Evolutionary conservation across 2,888 invertebrate species (phyloP).

Genomic region (Tiliacea citrago): DNA sequence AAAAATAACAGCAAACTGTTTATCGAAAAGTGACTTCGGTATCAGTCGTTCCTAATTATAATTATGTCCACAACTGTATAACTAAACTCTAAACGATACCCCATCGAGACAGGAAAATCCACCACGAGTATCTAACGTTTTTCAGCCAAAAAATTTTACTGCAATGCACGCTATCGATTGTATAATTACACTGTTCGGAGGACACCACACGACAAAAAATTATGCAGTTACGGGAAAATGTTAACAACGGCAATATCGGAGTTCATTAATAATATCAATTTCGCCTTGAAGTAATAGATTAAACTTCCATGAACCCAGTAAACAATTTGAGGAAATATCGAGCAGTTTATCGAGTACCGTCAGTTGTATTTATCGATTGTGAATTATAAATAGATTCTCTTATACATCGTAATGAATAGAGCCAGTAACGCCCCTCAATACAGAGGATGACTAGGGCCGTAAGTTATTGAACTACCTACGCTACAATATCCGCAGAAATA

Average conservation of each 20-base stretch:
- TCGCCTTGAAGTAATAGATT: slow-evolving; percentile 4
- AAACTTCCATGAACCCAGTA: slow-evolving; percentile 28
- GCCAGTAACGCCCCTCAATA: slow-evolving; percentile 42
- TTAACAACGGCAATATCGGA: slow-evolving; percentile 14
- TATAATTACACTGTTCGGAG: slow-evolving; percentile 44
- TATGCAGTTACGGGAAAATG: slow-evolving; percentile 21
- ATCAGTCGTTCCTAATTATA: too few relatives aligned
- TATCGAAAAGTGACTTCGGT: too few relatives aligned
- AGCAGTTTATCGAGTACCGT: slow-evolving; percentile 17
- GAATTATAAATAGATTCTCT: slow-evolving; percentile 52
- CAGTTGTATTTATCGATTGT: slow-evolving; percentile 46
- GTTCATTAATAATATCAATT: slow-evolving; percentile 15
- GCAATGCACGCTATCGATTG: slow-evolving; percentile 66
- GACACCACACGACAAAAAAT: slow-evolving; percentile 20
- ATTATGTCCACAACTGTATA: too few relatives aligned
- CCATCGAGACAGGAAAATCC: neutral
- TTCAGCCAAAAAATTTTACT: slow-evolving; percentile 45
- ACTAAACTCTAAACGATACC: neutral
- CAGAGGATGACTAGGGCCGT: slow-evolving; percentile 41
- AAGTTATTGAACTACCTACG: slow-evolving; percentile 45
- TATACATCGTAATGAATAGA: slow-evolving; percentile 43
- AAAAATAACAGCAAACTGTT: too few relatives aligned
- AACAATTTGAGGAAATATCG: slow-evolving; percentile 41
- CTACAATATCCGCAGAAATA: slow-evolving; percentile 36
- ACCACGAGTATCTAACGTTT: slow-evolving; percentile 4